These are phyloP conservation scores for Ovis aries DNA, from an alignment of 2,113 vertebrate species.

Conservation along the genomic window ARS-UI_Ramb_v3.0 NC_056069.1:56019501-56020000, in stretches of 20 bases:
- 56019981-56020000: background rate
- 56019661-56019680: background rate
- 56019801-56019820: background rate
- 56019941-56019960: background rate
- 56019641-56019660: background rate
- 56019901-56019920: background rate
- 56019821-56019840: background rate
- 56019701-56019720: background rate
- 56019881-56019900: background rate
- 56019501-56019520: background rate
- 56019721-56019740: background rate
- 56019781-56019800: background rate
- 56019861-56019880: background rate
- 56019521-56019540: too few relatives aligned
- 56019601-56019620: background rate
- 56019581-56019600: background rate
- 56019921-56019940: background rate
- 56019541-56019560: background rate
- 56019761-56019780: background rate
- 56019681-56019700: background rate
- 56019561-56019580: background rate
- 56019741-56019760: background rate
- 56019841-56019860: rapidly evolving
- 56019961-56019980: background rate
- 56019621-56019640: background rate